Conservation (phyloP, 2,797 vertebrate species). For the Malacoctenus gilli region DNA sequence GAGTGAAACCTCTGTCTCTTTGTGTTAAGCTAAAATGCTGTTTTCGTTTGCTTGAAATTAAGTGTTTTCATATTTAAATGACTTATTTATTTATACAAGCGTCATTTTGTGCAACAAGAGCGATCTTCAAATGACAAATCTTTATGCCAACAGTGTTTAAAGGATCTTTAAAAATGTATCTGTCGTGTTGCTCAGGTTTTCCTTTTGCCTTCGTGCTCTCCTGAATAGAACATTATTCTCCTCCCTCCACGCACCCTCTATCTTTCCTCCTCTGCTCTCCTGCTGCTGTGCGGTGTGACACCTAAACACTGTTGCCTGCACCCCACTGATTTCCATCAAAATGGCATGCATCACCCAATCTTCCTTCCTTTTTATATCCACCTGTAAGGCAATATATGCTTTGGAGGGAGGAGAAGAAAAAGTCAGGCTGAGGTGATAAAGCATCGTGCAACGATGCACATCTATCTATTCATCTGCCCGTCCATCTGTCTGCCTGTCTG, state of each 20-base stretch:
- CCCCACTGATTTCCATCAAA: constrained; percentile 72
- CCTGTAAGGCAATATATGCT: constrained; percentile 47
- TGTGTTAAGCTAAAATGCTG: not conserved
- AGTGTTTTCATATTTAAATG: not conserved
- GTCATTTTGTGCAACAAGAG: not conserved
- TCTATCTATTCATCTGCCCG: not conserved
- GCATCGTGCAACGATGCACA: not conserved
- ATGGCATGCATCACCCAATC: constrained; percentile 60
- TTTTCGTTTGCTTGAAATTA: not conserved
- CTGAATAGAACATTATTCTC: constrained; percentile 55
- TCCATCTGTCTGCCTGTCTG: not conserved
- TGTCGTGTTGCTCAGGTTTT: constrained; percentile 13
- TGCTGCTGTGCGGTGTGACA: constrained; percentile 62
- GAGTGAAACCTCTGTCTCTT: too few species aligned
- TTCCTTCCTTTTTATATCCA: constrained; percentile 51
- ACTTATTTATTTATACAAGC: not conserved
- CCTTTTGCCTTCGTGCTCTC: constrained; percentile 19
- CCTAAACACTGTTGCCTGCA: constrained; percentile 65
- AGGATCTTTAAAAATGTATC: constrained; percentile 29
- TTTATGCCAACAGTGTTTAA: not conserved
- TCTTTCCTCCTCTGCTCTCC: constrained; percentile 46
- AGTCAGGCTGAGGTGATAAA: constrained; percentile 8
- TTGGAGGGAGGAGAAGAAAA: constrained; percentile 17
- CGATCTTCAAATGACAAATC: not conserved
- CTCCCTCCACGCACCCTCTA: constrained; percentile 34